These are phyloP conservation scores for Notodonta ziczac DNA, from an alignment of 2,888 invertebrate genomes.

Conservation along the genomic window DNA sequence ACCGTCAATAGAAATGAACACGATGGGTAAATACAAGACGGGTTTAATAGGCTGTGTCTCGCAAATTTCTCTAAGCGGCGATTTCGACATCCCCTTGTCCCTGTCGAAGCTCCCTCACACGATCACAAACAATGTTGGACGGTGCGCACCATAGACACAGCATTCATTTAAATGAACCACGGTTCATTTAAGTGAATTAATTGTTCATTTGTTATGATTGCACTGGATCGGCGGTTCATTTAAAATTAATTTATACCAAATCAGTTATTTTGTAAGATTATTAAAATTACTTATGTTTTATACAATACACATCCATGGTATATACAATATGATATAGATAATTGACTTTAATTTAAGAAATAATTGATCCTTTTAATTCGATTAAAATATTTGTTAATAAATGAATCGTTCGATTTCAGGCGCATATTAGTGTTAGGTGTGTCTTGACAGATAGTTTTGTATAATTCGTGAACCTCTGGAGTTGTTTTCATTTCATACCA, in stretches of 20 bases:
- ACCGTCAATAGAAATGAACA: constrained; percentile 89
- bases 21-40: constrained; percentile 88
- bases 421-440: constrained; percentile 43
- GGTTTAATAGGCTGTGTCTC: constrained; percentile 94
- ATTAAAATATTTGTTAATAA: constrained; percentile 12
- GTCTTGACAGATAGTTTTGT: constrained; percentile 30
- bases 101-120: constrained; percentile 86
- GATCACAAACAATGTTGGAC: constrained; percentile 81
- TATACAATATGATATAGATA: too few species aligned
- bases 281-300: too few species aligned
- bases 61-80: constrained; percentile 91
- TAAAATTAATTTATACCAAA: constrained; percentile 18
- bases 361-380: constrained; percentile 6
- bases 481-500: constrained; percentile 38
- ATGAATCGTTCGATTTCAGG: constrained; percentile 31
- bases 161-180: constrained; percentile 49
- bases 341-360: background rate
- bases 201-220: constrained; percentile 14
- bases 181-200: constrained; percentile 43
- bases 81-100: constrained; percentile 90
- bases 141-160: constrained; percentile 70
- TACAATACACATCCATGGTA: too few species aligned
- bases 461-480: constrained; percentile 18
- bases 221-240: constrained; percentile 36
- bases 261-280: too few species aligned